Base-by-base conservation (phyloP, 2,113 vertebrate species). In the Sapayoa aenigma region DNA sequence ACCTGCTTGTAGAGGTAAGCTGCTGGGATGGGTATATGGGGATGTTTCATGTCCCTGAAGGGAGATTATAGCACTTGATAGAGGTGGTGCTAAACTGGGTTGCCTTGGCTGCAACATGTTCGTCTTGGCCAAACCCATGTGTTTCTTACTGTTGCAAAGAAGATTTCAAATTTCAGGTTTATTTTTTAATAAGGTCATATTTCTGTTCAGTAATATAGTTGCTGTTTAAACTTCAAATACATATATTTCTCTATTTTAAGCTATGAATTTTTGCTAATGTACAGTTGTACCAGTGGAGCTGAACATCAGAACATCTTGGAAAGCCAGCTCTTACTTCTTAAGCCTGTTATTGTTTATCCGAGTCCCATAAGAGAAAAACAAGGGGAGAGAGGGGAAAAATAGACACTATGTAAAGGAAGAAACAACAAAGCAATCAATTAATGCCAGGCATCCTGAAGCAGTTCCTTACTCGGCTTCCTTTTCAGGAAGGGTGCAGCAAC, bases 371-470 rank as follows among this genome's bases (percentile, higher is more conserved):
- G 69, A 63, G 37, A 53, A 56, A 69, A 85, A 85, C 10, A 63
- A 80, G 6, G 5, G 2, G 16, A 3, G 25, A 14, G 5, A 3
- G 8, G 11, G 5, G 0, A 3, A 7, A 15, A 62, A 47, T 15
- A 74, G 46, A 47, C 37, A 46, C 46, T 28, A 5, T 5, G 5
- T 37, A 71, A 71, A 80, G 60, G 5, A 24, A 72, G 63, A 87
- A 65, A 11, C 7, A 68, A 47, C 9, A 20, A 62, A 62, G 33
- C 72, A 72, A 84, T 47, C 68, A 95, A 89, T 89, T 8, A 55
- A 53, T 79, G 50, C 71, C 66, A 76, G 62, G 52, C 5, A 14
- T 53, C 44, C 65, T 71, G 58, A 80, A 77, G 73, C 60, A 47
- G 33, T 71, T 84, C 28, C 44, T 85, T 68, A 9, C 28, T 74